Conservation (phyloP, 2,113 vertebrate species). For the Zosterops lateralis region DNA sequence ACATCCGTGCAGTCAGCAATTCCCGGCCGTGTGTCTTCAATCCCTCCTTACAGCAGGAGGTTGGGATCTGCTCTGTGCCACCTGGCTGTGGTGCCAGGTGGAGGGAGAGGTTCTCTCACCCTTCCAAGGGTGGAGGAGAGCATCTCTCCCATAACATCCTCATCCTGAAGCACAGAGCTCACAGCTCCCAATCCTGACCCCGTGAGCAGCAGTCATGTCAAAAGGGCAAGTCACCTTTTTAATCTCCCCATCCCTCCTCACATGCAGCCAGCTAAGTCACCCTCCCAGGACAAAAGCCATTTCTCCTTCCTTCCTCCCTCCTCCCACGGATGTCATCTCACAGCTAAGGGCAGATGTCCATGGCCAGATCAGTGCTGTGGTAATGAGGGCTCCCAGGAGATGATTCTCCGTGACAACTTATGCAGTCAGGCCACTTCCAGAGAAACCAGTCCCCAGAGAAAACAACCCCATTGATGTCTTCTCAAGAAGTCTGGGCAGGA, state of each 20-base stretch:
- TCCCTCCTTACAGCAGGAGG: fast-evolving
- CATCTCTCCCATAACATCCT: background rate
- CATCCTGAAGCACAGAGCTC: background rate
- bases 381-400: background rate
- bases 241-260: background rate
- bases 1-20: fast-evolving
- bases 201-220: fast-evolving
- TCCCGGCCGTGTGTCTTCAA: fast-evolving
- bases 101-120: background rate
- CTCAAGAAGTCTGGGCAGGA: background rate
- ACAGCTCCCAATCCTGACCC: fast-evolving
- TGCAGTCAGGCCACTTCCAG: background rate
- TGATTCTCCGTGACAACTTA: background rate
- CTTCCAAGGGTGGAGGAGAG: background rate
- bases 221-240: background rate
- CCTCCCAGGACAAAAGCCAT: background rate
- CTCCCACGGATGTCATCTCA: fast-evolving
- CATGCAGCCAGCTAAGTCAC: background rate
- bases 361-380: fast-evolving
- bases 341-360: background rate
- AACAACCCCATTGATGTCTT: background rate
- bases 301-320: background rate
- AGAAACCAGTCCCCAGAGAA: background rate
- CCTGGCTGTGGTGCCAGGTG: fast-evolving
- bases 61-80: background rate